Percentiles rank a stretch among this genome's conserved stretches.
phyloP scores from a whole-genome alignment of 1,140 invertebrate species.

The Caenorhabditis inopinata region DNA sequence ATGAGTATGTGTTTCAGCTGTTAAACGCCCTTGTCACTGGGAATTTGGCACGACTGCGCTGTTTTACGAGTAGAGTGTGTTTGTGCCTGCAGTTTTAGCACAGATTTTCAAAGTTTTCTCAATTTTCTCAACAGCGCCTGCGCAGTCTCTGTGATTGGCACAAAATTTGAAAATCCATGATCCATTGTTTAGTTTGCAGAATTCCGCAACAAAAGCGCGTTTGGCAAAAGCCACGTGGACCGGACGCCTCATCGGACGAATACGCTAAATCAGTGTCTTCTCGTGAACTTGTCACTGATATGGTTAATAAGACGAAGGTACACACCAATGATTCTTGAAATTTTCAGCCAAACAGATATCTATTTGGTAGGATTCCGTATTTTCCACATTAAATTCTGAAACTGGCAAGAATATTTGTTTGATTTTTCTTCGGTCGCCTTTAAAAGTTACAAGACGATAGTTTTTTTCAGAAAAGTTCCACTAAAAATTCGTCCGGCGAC shows the following conservation, averaged over 20 bases:
- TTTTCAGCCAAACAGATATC: too few relatives aligned
- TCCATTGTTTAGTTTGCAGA: not conserved
- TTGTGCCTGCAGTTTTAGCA: too few relatives aligned
- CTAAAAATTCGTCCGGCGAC: not conserved
- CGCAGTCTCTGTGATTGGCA: too few relatives aligned
- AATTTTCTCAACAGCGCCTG: too few relatives aligned
- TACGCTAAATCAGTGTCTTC: not conserved
- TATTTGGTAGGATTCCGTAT: too few relatives aligned
- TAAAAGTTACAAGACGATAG: not conserved
- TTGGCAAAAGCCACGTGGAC: constrained; percentile 16
- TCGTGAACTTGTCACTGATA: not conserved
- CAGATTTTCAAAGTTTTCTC: too few relatives aligned
- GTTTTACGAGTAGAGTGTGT: too few relatives aligned
- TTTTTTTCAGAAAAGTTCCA: not conserved
- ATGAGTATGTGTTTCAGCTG: not conserved
- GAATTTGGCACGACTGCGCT: too few relatives aligned
- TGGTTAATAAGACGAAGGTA: not conserved
- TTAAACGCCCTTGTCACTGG: too few relatives aligned
- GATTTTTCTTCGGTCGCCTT: too few relatives aligned
- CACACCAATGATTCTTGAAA: not conserved
- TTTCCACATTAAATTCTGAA: too few relatives aligned
- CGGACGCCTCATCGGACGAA: not conserved
- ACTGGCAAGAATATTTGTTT: too few relatives aligned
- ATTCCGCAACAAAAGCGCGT: not conserved
- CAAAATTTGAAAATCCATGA: not conserved